A percentile compares a stretch with the other conserved stretches of the same genome.
Evolutionary conservation across 2,113 vertebrate species (phyloP).

Genomic region (rat (Rattus norvegicus)): GRCr8 NC_086019.1:217894001-217894500

Average conservation of each 20-base stretch:
- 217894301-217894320: neutral
- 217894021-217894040: neutral
- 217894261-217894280: neutral
- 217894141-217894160: neutral
- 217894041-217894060: neutral
- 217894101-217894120: neutral
- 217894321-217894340: too few species aligned
- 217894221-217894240: neutral
- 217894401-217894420: neutral
- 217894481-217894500: neutral
- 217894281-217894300: neutral
- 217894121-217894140: neutral
- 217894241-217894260: neutral
- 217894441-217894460: neutral
- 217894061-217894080: neutral
- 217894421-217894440: neutral
- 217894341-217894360: fast-evolving
- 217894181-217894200: neutral
- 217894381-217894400: neutral
- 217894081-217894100: neutral
- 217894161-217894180: neutral
- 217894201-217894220: neutral
- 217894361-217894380: neutral
- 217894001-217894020: neutral
- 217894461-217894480: neutral